Conservation (phyloP, 1,140 invertebrate genomes). For the Apis mellifera region DNA sequence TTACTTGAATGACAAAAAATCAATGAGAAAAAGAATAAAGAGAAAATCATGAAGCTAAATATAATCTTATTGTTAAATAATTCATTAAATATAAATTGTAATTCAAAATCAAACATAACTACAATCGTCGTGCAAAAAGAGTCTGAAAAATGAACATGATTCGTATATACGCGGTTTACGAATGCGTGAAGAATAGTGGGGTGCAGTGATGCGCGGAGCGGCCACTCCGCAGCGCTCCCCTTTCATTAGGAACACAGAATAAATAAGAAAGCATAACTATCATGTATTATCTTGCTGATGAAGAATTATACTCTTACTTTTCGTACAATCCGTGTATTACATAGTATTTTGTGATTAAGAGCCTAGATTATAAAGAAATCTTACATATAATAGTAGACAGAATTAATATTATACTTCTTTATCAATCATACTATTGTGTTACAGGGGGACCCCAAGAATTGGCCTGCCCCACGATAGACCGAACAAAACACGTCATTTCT, state of each 20-base stretch:
- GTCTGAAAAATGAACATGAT: constrained; percentile 15
- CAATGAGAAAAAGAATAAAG: background rate
- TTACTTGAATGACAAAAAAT: background rate
- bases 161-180: constrained; percentile 61
- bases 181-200: constrained; percentile 72
- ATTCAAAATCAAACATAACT: background rate
- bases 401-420: background rate
- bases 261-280: constrained; percentile 56
- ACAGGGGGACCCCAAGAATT: constrained; percentile 79
- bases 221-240: constrained; percentile 81
- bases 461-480: constrained; percentile 77
- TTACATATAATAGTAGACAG: background rate
- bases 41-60: background rate
- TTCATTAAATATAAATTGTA: too few relatives aligned
- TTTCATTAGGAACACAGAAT: constrained; percentile 77
- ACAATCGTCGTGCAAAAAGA: background rate
- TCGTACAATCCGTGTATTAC: background rate
- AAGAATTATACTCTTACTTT: constrained; percentile 19
- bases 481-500: constrained; percentile 50
- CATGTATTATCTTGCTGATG: constrained; percentile 3
- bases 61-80: background rate
- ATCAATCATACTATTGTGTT: constrained; percentile 64
- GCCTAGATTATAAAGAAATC: background rate
- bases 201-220: constrained; percentile 78
- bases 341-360: background rate